Evolutionary conservation across 2,113 vertebrate genomes (phyloP).

Genomic region (Vidua chalybeata): DNA sequence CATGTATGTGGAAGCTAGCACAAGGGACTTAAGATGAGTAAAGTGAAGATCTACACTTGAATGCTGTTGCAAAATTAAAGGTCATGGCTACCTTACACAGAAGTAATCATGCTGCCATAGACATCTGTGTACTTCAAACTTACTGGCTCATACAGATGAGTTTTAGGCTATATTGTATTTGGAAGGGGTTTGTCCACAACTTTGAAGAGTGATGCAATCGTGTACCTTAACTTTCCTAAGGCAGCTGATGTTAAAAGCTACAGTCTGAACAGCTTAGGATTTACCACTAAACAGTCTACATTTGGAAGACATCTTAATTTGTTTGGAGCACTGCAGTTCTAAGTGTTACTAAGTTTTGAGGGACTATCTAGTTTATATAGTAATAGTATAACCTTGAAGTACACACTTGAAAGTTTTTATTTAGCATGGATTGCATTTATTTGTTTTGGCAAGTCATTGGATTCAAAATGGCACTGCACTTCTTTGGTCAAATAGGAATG

Average conservation of each 20-base stretch:
- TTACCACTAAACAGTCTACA: conserved; percentile 56
- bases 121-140: conserved; percentile 68
- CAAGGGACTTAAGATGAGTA: conserved; percentile 59
- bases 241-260: conserved; percentile 37
- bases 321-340: conserved; percentile 68
- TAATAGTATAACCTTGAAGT: conserved; percentile 69
- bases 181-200: conserved; percentile 61
- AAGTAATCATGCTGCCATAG: conserved; percentile 59
- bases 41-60: conserved; percentile 59
- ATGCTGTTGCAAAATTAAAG: conserved; percentile 63
- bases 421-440: conserved; percentile 2
- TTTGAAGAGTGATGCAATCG: conserved; percentile 37
- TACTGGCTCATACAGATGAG: conserved; percentile 20
- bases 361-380: conserved; percentile 13
- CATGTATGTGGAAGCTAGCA: conserved; percentile 77
- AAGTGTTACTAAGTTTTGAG: conserved; percentile 43
- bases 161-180: conserved; percentile 44
- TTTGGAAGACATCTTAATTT: conserved; percentile 50
- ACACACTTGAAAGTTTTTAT: conserved; percentile 18
- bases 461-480: conserved; percentile 45
- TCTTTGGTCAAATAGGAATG: conserved; percentile 4
- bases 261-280: conserved; percentile 57
- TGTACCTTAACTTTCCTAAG: conserved; percentile 47
- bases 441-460: conserved; percentile 24
- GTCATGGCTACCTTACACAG: conserved; percentile 71